Base-by-base conservation (phyloP, 2,113 vertebrate species). In the Scartelaos histophorus region DNA sequence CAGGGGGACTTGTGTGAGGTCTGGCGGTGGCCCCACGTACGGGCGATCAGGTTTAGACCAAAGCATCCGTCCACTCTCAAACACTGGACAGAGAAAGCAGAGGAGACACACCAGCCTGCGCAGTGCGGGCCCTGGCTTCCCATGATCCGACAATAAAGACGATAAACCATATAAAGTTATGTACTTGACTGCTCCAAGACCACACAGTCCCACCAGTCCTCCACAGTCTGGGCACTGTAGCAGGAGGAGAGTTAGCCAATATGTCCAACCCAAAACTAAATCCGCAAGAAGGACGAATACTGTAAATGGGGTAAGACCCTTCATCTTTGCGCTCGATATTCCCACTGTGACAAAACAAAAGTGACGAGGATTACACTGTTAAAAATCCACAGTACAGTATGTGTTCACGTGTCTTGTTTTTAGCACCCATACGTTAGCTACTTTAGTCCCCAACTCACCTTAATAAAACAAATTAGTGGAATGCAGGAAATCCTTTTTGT, bases 11-110 rank as follows among this genome's bases (percentile, higher is more conserved):
- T 69, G 57, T 25, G 54, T 58, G 24, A 85, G 73, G 38, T 90
- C 51, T 0, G 86, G 82, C 3, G 76, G 16, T 0, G 68, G 83
- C 15, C 56, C 76, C 0, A 13, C 3, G 47, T 71, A 45, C 2
- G 51, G 35, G 22, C 71, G 62, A 0, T 66, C 15, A 1, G 53
- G 21, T 51, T 70, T 38, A 9, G 2, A 29, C 16, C 56, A 1
- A 0, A 84, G 15, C 25, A 71, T 3, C 17, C 66, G 76, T 3
- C 78, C 77, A 12, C 71, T 92, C 13, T 92, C 88, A 43, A 86
- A 72, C n/a, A 83, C 83, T 0, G 91, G 89, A n/a, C 79, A 47
- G 12, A 92, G 70, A 0, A 94, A 85, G 60, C 89, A 90, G 70
- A 91, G 73, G 17, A 90, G 74, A 0, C 73, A 77, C 0, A 83